These are phyloP conservation scores for Amaurobius ferox DNA, from an alignment of 2,888 invertebrate genomes.

Conservation along the genomic window DNA sequence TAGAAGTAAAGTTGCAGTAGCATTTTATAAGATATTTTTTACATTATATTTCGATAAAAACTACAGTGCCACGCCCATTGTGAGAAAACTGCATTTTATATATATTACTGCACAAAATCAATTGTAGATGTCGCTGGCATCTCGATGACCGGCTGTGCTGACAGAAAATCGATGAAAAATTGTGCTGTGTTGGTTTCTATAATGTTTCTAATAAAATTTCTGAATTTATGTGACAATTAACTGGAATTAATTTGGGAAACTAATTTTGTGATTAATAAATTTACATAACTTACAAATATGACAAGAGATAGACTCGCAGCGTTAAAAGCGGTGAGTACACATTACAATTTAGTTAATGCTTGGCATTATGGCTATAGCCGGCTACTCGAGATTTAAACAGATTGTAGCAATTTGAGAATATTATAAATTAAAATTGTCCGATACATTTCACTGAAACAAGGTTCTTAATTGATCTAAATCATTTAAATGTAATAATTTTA, in stretches of 20 bases:
- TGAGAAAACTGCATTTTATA: slow-evolving; percentile 38
- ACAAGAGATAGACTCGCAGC: slow-evolving; percentile 75
- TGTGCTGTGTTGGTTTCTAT: slow-evolving; percentile 71
- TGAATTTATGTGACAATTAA: slow-evolving; percentile 67
- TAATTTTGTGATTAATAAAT: slow-evolving; percentile 63
- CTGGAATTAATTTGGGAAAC: slow-evolving; percentile 32
- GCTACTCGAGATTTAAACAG: slow-evolving; percentile 66
- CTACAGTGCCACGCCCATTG: slow-evolving; percentile 27
- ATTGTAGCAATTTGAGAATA: slow-evolving; percentile 44
- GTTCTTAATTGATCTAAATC: too few species aligned
- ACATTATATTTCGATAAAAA: not conserved
- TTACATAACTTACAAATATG: slow-evolving; percentile 71
- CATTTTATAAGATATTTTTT: too few species aligned
- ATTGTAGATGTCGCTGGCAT: slow-evolving; percentile 70
- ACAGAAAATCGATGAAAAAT: slow-evolving; percentile 72
- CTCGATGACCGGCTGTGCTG: slow-evolving; percentile 69
- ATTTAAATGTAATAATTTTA: too few species aligned
- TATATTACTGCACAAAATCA: slow-evolving; percentile 65
- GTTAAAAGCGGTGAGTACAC: slow-evolving; percentile 74
- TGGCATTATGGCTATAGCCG: slow-evolving; percentile 50
- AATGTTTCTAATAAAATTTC: slow-evolving; percentile 69
- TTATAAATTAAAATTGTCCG: not conserved
- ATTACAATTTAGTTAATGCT: slow-evolving; percentile 29
- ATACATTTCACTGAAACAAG: not conserved
- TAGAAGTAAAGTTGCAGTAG: too few species aligned